A percentile compares a stretch with the other conserved stretches of the same genome.
phyloP scores from a whole-genome alignment of 2,113 vertebrate species.

The Acinonyx jubatus region DNA sequence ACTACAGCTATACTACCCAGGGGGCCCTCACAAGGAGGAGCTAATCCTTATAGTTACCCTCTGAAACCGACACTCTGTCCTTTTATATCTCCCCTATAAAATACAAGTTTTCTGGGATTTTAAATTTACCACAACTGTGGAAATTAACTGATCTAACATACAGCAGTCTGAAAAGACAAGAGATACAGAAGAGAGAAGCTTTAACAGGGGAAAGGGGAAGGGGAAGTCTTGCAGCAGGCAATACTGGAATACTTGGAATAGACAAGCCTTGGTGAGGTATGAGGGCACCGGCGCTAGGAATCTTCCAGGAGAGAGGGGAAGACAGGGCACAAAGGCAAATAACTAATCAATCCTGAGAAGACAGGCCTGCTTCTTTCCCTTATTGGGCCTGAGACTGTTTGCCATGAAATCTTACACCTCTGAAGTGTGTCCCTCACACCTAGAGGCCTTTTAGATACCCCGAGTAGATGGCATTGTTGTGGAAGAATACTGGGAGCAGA shows the following conservation, averaged over 20 bases:
- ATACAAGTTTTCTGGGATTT: not conserved
- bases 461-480: not conserved
- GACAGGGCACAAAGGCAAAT: not conserved
- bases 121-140: not conserved
- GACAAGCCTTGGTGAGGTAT: too few relatives aligned
- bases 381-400: not conserved
- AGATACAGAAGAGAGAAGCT: not conserved
- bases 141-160: not conserved
- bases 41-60: not conserved
- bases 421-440: not conserved
- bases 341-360: not conserved
- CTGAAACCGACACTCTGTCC: not conserved
- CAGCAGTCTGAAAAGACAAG: not conserved
- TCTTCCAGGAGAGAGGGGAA: not conserved
- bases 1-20: not conserved
- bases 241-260: not conserved
- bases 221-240: not conserved
- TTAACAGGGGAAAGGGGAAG: not conserved
- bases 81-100: not conserved
- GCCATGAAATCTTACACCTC: not conserved
- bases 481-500: not conserved
- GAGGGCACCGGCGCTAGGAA: not conserved
- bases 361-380: not conserved
- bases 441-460: not conserved
- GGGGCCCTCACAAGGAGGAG: not conserved